A percentile compares a stretch with the other conserved stretches of the same genome.
These are phyloP conservation scores for Pycnonotus jocosus DNA, from an alignment of 2,113 vertebrate species.

Conservation along the genomic window DNA sequence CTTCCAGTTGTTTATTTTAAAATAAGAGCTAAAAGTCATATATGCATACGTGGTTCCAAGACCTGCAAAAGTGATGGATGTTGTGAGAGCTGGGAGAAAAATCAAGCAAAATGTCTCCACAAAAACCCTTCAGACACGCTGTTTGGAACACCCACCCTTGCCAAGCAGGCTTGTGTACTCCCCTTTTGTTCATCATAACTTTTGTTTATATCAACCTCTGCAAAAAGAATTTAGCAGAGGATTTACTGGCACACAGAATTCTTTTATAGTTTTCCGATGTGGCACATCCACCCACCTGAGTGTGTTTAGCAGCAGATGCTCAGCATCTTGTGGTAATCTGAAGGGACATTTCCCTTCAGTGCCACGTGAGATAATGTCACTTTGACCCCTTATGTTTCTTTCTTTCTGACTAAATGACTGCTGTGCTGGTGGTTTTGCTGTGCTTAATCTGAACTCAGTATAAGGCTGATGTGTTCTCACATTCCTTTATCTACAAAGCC, in stretches of 20 bases:
- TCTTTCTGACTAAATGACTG: neutral
- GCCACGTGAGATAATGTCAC: neutral
- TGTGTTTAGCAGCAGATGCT: neutral
- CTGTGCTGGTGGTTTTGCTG: neutral
- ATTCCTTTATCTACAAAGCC: neutral
- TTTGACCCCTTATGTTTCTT: neutral
- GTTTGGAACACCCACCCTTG: neutral
- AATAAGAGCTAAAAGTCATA: neutral
- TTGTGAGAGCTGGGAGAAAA: neutral
- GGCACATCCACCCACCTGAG: rapidly evolving
- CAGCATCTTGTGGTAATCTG: neutral
- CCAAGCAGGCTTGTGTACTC: neutral
- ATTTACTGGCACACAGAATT: neutral
- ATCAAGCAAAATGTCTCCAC: rapidly evolving
- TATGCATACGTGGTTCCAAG: neutral
- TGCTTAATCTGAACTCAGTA: neutral
- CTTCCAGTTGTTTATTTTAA: neutral
- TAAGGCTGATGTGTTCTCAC: neutral
- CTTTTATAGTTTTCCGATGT: neutral
- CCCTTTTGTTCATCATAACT: neutral
- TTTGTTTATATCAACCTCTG: neutral
- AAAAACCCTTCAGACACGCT: neutral
- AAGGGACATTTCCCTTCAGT: neutral
- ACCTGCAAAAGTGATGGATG: neutral
- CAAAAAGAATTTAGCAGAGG: neutral